These are phyloP conservation scores for Matsumurasca onukii DNA, from an alignment of 1,140 invertebrate species.

Conservation along the genomic window DNA sequence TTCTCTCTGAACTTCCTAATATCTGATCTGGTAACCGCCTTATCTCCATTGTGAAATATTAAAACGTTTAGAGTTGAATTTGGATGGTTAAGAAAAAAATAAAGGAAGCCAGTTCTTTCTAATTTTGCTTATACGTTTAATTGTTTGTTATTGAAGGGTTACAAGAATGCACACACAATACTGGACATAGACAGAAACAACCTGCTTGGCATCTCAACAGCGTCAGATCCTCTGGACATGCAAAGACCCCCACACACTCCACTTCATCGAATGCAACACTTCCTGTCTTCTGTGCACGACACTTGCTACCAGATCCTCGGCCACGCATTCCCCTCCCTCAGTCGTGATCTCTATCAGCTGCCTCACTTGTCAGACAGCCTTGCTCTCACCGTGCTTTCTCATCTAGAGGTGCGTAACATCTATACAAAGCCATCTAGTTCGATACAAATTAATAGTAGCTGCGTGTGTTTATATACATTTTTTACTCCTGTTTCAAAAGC, in stretches of 20 bases:
- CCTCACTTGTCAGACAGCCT: constrained; percentile 61
- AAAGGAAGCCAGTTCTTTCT: no score
- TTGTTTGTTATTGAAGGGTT: constrained; percentile 53
- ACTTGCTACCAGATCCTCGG: constrained; percentile 77
- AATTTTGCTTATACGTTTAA: no score
- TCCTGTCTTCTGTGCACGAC: constrained; percentile 68
- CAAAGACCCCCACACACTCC: constrained; percentile 47
- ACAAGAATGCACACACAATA: constrained; percentile 66
- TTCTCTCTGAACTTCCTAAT: no score
- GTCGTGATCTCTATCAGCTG: constrained; percentile 78
- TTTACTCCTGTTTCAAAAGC: no score
- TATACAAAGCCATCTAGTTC: no score
- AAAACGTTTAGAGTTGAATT: no score
- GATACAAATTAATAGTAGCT: no score
- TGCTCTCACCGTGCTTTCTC: constrained; percentile 65
- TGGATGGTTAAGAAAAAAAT: no score
- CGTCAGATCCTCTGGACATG: constrained; percentile 38
- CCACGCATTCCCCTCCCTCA: constrained; percentile 73
- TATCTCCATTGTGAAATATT: no score
- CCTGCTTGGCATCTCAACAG: constrained; percentile 57
- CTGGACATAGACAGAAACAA: constrained; percentile 68
- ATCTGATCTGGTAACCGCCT: no score
- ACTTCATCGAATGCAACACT: constrained; percentile 58
- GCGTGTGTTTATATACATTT: no score
- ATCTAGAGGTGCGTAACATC: constrained; percentile 61